Conservation (phyloP, 2,888 invertebrate genomes). For the Tribolium freemani region DNA sequence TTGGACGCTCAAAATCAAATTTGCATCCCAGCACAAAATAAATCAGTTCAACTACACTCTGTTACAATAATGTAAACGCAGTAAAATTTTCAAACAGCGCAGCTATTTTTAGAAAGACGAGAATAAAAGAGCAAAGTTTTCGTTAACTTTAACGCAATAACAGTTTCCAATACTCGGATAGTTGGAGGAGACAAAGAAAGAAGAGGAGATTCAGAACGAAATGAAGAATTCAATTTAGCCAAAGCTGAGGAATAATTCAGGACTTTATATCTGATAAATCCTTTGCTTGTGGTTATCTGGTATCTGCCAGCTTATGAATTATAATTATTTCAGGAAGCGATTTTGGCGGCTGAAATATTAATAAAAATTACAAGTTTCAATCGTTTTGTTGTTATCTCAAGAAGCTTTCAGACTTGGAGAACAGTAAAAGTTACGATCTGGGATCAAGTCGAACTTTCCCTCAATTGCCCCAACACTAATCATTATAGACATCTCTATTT, state of each 20-base stretch:
- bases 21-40: conserved; percentile 23
- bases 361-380: conserved; percentile 2
- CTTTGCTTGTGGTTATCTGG: conserved; percentile 47
- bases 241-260: conserved; percentile 48
- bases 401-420: background rate
- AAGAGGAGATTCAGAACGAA: conserved; percentile 25
- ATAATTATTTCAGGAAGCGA: conserved; percentile 41
- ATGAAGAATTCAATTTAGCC: conserved; percentile 41
- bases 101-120: conserved; percentile 15
- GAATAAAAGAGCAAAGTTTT: conserved; percentile 31
- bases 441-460: conserved; percentile 18
- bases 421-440: conserved; percentile 14
- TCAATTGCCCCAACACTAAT: conserved; percentile 42
- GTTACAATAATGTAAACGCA: conserved; percentile 7
- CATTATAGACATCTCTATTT: conserved; percentile 50
- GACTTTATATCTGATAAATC: conserved; percentile 48
- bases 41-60: conserved; percentile 8
- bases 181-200: conserved; percentile 24
- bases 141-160: conserved; percentile 32
- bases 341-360: conserved; percentile 20
- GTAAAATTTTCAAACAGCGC: conserved; percentile 9
- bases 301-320: conserved; percentile 48
- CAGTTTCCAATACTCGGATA: conserved; percentile 23
- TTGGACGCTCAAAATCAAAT: conserved; percentile 28
- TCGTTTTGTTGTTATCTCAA: background rate